Base-by-base conservation (phyloP, 1,140 invertebrate species). In the Drosophila subpulchrella region DNA sequence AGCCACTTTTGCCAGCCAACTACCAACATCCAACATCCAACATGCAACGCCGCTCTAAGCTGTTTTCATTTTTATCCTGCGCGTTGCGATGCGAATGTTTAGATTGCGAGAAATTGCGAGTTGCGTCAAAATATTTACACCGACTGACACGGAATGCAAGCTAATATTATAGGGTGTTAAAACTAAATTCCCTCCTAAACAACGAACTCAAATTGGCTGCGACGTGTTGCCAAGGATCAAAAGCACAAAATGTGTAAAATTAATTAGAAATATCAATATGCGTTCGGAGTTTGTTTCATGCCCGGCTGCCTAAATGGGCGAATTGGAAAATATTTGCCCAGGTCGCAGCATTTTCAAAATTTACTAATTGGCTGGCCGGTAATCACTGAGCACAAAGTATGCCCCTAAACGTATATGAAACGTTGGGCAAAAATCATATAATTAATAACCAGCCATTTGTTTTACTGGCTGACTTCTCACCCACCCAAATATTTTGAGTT, bases 21-120 rank as follows among this genome's bases (percentile, higher is more conserved):
- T 41, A 46, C 24, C 75, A 17, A 39, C 62, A 59, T 5, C 24
- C 38, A 63, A 17, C 63, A 39, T 3, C 30, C 30, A 68, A 34
- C 65, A 68, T 11, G 20, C 65, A 39, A 65, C 65, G 38, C 65
- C 42, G 34, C 53, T 39, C 56, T 75, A 71, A 80, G 78, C 77
- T 74, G 63, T 81, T 80, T 76, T 67, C 81, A 70, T 63, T 77
- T 81, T 72, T 78, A 82, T 67, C 67, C 79, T 53, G 32, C 54
- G 32, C 41, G 59, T 30, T 50, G 81, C 81, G 76, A 84, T 80
- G 79, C 76, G 67, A 83, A 32, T 88, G 71, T 80, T 86, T 86
- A 86, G 83, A 89, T 89, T 89, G 82, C 67, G 42, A 76, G 80
- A 83, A 89, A 89, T 81, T 89, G 84, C 84, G 71, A 80, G 84